Conservation (phyloP, 2,797 vertebrate species). For the Helarctos malayanus region DNA sequence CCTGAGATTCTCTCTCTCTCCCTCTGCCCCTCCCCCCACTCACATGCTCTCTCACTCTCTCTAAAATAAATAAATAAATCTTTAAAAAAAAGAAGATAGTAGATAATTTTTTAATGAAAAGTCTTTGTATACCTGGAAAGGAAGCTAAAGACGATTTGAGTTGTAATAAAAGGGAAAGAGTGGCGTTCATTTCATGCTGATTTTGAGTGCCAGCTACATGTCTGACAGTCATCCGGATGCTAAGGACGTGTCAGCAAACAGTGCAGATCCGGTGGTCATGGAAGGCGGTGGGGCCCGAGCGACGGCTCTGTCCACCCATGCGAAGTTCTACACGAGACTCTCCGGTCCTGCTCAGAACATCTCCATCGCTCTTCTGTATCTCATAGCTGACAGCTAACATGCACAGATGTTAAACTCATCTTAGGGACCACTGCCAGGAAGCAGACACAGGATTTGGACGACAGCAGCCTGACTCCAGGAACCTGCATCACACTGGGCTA, state of each 20-base stretch:
- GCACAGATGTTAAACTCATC: background rate
- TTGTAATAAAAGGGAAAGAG: background rate
- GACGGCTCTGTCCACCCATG: background rate
- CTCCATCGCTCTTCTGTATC: background rate
- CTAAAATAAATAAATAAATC: background rate
- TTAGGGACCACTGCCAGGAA: background rate
- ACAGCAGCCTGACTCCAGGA: background rate
- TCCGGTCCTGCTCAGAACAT: fast-evolving
- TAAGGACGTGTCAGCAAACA: fast-evolving
- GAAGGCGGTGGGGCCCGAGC: fast-evolving
- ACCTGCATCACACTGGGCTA: fast-evolving
- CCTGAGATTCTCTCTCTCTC: background rate
- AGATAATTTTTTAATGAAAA: background rate
- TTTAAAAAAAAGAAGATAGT: background rate
- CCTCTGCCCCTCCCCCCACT: background rate
- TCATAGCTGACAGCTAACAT: fast-evolving
- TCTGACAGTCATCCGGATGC: fast-evolving
- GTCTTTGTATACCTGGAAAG: background rate
- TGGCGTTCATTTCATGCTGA: background rate
- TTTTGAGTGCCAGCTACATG: fast-evolving
- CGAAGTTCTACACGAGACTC: fast-evolving
- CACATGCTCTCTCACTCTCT: too few relatives aligned
- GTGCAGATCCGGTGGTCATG: fast-evolving
- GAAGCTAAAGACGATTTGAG: background rate
- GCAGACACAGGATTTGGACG: background rate